Conservation (phyloP, 2,797 vertebrate species). For the Lacerta viridis region DNA sequence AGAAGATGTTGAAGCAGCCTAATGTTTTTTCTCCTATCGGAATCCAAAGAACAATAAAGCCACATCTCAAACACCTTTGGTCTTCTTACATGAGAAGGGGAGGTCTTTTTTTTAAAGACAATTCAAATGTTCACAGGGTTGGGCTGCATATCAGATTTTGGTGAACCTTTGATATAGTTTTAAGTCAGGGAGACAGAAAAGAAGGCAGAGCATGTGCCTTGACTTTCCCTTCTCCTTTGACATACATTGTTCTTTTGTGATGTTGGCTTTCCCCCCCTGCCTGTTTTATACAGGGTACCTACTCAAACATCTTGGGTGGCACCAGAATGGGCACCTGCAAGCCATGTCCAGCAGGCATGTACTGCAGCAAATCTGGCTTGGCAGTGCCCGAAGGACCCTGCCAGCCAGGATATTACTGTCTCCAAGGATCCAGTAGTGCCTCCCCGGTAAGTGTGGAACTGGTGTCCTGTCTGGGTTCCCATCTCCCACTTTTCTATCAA, state of each 20-base stretch:
- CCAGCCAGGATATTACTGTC: constrained; percentile 87
- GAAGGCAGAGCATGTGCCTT: fast-evolving
- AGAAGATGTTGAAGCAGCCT: neutral
- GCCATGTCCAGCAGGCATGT: constrained; percentile 86
- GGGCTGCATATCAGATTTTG: neutral
- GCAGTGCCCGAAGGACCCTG: constrained; percentile 86
- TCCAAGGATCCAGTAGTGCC: constrained; percentile 83
- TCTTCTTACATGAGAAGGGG: neutral
- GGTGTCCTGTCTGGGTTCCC: neutral
- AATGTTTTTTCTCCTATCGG: neutral
- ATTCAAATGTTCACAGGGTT: neutral
- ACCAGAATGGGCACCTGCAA: constrained; percentile 81
- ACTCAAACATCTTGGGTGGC: constrained; percentile 78
- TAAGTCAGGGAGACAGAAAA: neutral
- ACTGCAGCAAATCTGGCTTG: constrained; percentile 86
- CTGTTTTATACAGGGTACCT: constrained; percentile 83
- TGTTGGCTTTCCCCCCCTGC: neutral
- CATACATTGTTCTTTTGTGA: fast-evolving
- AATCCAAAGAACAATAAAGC: neutral
- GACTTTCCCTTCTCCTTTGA: neutral
- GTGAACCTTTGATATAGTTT: neutral
- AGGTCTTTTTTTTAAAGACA: neutral
- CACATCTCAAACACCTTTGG: neutral
- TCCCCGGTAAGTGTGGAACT: constrained; percentile 83
- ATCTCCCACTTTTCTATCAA: neutral